A percentile compares a stretch with the other conserved stretches of the same genome.
These are phyloP conservation scores for Enteromius unitaeniatus DNA, from an alignment of 2,797 vertebrate species.

Conservation along the genomic window DNA sequence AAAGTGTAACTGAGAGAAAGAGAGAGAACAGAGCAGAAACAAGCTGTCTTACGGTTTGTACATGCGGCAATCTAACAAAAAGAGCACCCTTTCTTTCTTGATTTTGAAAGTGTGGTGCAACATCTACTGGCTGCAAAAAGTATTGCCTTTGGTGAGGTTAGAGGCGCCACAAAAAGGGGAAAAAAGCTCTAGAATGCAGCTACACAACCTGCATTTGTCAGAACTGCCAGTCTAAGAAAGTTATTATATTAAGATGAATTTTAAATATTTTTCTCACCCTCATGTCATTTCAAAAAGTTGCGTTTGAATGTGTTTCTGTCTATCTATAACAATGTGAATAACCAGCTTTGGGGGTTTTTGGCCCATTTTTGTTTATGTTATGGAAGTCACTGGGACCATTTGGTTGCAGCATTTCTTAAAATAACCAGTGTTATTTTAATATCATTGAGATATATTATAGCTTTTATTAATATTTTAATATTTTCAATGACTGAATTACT, in stretches of 20 bases:
- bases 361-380: background rate
- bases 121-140: slow-evolving; percentile 67
- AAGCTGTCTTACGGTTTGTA: background rate
- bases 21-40: background rate
- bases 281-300: background rate
- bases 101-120: slow-evolving; percentile 67
- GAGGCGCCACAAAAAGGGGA: background rate
- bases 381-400: background rate
- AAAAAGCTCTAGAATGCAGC: background rate
- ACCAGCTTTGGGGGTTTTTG: background rate
- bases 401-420: background rate
- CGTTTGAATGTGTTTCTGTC: background rate
- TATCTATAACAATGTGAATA: background rate
- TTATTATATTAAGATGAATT: background rate
- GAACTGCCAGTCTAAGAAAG: background rate
- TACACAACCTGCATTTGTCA: background rate
- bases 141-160: slow-evolving; percentile 54
- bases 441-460: background rate
- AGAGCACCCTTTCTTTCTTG: slow-evolving; percentile 3
- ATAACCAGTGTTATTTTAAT: background rate
- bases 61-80: slow-evolving; percentile 15
- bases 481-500: no score
- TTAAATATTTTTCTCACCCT: background rate
- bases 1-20: background rate
- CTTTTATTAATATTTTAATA: background rate